Evolutionary conservation across 2,113 vertebrate genomes (phyloP).

Genomic region (Callipepla squamata): DNA sequence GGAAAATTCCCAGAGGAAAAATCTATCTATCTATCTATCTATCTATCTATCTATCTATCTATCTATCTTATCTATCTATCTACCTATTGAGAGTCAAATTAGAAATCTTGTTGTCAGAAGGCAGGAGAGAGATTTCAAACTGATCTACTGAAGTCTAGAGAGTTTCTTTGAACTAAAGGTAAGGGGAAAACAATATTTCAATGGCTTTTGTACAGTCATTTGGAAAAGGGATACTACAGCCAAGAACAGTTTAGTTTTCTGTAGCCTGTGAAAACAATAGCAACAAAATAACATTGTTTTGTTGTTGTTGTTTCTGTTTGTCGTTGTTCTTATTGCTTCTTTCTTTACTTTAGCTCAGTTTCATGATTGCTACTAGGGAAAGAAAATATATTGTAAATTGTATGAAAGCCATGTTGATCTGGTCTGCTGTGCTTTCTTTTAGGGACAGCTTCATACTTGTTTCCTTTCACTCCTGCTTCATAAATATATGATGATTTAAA

Average conservation of each 20-base stretch:
- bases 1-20: background rate
- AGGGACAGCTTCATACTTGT: background rate
- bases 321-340: background rate
- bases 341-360: background rate
- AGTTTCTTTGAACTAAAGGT: background rate
- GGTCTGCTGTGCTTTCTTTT: background rate
- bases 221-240: background rate
- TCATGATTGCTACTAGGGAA: background rate
- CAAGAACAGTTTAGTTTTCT: background rate
- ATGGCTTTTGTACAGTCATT: background rate
- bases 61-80: too few species aligned
- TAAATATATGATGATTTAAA: conserved; percentile 12
- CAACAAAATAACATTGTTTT: background rate
- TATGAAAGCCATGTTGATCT: background rate
- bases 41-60: too few species aligned
- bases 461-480: background rate
- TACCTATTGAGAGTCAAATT: background rate
- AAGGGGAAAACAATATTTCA: background rate
- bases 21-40: too few species aligned
- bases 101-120: background rate
- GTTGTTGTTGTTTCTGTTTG: background rate
- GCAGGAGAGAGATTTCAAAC: background rate
- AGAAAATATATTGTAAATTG: background rate
- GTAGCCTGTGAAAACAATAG: background rate
- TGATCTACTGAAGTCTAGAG: background rate